Evolutionary conservation across 2,888 invertebrate species (phyloP).

Genomic region (Phragmatobia fuliginosa): DNA sequence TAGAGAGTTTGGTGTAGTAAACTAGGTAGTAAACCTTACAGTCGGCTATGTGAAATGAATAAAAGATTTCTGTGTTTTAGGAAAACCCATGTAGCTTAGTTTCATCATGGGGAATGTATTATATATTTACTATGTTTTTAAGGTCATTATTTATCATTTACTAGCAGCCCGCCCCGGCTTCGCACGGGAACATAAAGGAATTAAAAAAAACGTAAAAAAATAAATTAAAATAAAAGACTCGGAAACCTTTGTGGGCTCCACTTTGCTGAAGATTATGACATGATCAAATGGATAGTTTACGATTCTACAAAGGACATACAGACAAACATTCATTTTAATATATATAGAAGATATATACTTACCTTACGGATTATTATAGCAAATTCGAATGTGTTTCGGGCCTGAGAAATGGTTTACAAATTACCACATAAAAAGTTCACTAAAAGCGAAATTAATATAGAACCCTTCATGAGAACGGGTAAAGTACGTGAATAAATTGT

Average conservation of each 20-base stretch:
- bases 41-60: conserved; percentile 24
- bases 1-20: background rate
- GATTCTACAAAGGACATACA: too few species aligned
- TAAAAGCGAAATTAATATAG: background rate
- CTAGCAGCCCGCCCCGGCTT: too few species aligned
- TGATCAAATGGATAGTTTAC: too few species aligned
- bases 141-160: conserved; percentile 1
- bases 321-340: too few species aligned
- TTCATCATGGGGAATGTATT: background rate
- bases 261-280: too few species aligned
- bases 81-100: conserved; percentile 9
- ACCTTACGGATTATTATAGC: background rate
- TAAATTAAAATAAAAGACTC: too few species aligned
- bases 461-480: too few species aligned
- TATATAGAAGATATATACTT: too few species aligned
- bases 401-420: background rate
- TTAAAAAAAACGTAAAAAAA: too few species aligned
- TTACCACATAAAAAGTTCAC: background rate
- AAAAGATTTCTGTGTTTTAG: conserved; percentile 11
- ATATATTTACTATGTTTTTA: conserved; percentile 3
- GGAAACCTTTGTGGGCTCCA: too few species aligned
- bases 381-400: background rate
- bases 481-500: background rate
- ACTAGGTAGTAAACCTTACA: conserved; percentile 1
- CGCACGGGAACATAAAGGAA: too few species aligned